Percentiles rank a stretch among this genome's conserved stretches.
Conservation (phyloP, 1,140 invertebrate genomes). For the Caenorhabditis inopinata region DNA sequence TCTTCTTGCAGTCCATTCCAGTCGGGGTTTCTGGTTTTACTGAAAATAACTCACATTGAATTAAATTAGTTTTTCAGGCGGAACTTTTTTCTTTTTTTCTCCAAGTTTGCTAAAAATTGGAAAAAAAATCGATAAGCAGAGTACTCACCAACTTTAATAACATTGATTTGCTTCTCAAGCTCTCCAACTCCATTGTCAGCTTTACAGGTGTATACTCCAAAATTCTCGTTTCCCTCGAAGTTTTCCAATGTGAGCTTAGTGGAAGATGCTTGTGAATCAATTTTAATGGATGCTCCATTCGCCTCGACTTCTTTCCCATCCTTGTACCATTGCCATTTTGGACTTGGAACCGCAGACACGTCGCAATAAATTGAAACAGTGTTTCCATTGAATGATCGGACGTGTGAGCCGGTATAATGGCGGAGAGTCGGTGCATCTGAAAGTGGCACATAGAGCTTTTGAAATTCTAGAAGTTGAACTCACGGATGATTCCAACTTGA, state of each 20-base stretch:
- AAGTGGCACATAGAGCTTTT: no score
- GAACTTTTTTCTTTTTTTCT: no score
- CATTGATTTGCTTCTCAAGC: constrained; percentile 23
- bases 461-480: constrained; percentile 1
- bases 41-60: no score
- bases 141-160: constrained; percentile 45
- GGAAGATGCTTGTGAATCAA: not conserved
- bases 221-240: constrained; percentile 29
- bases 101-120: no score
- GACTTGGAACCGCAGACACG: constrained; percentile 40
- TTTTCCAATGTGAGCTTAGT: constrained; percentile 27
- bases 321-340: constrained; percentile 44
- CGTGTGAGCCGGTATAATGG: not conserved
- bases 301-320: constrained; percentile 43
- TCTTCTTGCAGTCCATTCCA: constrained; percentile 36
- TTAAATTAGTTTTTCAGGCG: no score
- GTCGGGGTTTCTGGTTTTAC: constrained; percentile 10
- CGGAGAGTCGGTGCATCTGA: constrained; percentile 41
- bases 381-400: constrained; percentile 37
- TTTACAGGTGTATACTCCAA: constrained; percentile 37
- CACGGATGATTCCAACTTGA: constrained; percentile 42
- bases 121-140: no score
- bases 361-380: constrained; percentile 40
- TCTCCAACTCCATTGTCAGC: constrained; percentile 44
- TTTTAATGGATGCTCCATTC: constrained; percentile 33